Evolutionary conservation across 2,113 vertebrate species (phyloP).

Genomic region (Camelus dromedarius): DNA sequence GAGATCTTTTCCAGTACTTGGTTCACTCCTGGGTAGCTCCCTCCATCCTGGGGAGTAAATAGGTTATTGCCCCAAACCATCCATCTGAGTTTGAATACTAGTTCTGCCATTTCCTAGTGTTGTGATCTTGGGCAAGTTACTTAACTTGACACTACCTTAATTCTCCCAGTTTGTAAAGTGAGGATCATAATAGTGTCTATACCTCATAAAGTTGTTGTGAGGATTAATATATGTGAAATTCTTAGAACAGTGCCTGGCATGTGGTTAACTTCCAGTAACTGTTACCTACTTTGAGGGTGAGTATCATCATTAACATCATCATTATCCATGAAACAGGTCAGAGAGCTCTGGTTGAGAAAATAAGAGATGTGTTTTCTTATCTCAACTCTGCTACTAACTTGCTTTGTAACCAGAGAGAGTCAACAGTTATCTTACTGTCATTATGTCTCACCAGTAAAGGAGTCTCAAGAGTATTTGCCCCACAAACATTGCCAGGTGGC

Average conservation of each 20-base stretch:
- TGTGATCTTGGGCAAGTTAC: slow-evolving; percentile 23
- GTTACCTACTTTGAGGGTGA: slow-evolving; percentile 31
- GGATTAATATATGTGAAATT: slow-evolving; percentile 20
- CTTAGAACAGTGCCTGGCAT: slow-evolving; percentile 14
- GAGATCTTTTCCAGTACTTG: not conserved
- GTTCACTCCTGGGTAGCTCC: slow-evolving; percentile 44
- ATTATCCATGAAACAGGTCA: not conserved
- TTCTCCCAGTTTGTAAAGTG: slow-evolving; percentile 38
- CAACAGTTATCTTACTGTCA: slow-evolving; percentile 19
- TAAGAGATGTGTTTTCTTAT: slow-evolving; percentile 12
- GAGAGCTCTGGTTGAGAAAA: slow-evolving; percentile 36
- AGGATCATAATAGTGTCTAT: not conserved
- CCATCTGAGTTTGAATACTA: slow-evolving; percentile 33
- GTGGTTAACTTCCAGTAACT: slow-evolving; percentile 46
- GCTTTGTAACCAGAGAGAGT: slow-evolving; percentile 35
- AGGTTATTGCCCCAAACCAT: not conserved
- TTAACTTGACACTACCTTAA: slow-evolving; percentile 35
- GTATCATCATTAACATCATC: not conserved
- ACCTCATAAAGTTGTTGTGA: slow-evolving; percentile 9
- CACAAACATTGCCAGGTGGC: not conserved
- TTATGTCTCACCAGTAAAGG: slow-evolving; percentile 48
- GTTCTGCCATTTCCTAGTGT: slow-evolving; percentile 14
- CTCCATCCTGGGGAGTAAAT: slow-evolving; percentile 1
- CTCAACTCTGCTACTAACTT: slow-evolving; percentile 29
- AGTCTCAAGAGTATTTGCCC: not conserved